phyloP scores from a whole-genome alignment of 2,888 invertebrate species.

The Gasteruption jaculator region DNA sequence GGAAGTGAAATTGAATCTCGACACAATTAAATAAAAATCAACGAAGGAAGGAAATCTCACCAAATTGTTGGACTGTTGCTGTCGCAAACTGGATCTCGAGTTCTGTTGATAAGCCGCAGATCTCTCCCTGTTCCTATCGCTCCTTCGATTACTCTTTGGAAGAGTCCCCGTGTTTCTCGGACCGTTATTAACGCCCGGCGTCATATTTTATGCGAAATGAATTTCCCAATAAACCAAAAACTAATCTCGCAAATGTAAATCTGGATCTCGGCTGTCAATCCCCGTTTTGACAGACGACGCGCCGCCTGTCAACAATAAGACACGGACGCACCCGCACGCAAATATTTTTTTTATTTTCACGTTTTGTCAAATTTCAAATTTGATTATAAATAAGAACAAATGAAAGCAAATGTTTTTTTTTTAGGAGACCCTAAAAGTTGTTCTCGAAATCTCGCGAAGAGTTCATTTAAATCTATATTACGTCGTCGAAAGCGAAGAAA shows the following conservation, averaged over 20 bases:
- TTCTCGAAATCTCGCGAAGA: no score
- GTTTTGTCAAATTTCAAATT: not conserved
- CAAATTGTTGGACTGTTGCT: constrained; percentile 42
- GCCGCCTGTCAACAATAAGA: not conserved
- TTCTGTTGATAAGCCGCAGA: constrained; percentile 33
- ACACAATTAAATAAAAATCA: constrained; percentile 6
- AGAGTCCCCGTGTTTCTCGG: constrained; percentile 43
- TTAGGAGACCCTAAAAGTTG: not conserved
- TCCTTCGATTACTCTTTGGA: constrained; percentile 43
- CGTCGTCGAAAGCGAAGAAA: no score
- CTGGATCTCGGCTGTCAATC: no score
- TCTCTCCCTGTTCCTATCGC: constrained; percentile 40
- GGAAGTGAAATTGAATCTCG: not conserved
- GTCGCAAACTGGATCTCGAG: constrained; percentile 25
- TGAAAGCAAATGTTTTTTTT: not conserved
- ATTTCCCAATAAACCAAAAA: no score
- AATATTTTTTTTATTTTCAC: not conserved
- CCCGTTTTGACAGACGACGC: no score
- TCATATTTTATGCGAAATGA: constrained; percentile 28
- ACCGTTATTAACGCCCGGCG: constrained; percentile 41
- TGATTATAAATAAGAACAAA: not conserved
- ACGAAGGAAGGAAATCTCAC: constrained; percentile 25
- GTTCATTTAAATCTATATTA: no score
- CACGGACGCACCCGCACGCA: not conserved
- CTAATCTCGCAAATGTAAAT: no score